Evolutionary conservation across 2,797 vertebrate species (phyloP).

Genomic region (Alcedo quadribrachys): DNA sequence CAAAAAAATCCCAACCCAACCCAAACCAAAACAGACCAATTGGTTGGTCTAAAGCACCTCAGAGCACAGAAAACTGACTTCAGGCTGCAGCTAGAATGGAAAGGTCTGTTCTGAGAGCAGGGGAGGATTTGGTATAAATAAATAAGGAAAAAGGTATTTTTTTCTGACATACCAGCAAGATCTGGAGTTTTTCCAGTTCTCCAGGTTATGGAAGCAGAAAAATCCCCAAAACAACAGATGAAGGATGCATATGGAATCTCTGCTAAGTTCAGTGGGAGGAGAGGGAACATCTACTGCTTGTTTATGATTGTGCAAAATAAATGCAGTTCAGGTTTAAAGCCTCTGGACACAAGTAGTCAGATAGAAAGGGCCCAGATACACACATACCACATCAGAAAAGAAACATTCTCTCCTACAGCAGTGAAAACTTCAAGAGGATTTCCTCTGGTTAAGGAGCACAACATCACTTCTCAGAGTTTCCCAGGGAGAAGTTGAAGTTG

Average conservation of each 20-base stretch:
- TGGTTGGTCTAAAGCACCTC: conserved; percentile 39
- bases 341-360: background rate
- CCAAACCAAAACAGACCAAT: background rate
- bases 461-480: background rate
- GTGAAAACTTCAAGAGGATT: background rate
- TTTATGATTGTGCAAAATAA: background rate
- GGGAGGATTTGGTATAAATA: background rate
- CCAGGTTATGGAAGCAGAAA: background rate
- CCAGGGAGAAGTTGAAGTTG: background rate
- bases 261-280: background rate
- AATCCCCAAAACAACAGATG: background rate
- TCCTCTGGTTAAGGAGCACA: background rate
- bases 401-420: background rate
- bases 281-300: background rate
- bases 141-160: background rate
- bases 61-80: conserved; percentile 18
- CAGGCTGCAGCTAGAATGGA: conserved; percentile 7
- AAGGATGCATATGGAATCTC: background rate
- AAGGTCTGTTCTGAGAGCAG: background rate
- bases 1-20: background rate
- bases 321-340: background rate
- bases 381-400: background rate
- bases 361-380: background rate
- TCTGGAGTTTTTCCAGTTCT: background rate
- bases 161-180: background rate